Evolutionary conservation across 2,113 vertebrate genomes (phyloP).

Genomic region (Tinamus guttatus): DNA sequence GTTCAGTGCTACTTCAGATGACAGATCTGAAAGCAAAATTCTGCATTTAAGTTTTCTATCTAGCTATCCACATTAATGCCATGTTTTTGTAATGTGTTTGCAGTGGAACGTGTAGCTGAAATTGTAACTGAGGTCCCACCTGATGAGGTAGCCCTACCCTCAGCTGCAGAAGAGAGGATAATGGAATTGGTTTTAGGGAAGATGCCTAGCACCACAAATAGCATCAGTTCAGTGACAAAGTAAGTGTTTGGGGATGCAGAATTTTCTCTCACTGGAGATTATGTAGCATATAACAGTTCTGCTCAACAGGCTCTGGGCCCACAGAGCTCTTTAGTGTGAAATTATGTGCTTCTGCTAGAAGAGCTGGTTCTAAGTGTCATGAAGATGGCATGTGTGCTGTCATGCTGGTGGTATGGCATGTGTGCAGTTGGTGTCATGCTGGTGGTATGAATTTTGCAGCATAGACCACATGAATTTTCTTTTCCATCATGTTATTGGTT

Average conservation of each 20-base stretch:
- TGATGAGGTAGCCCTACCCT: constrained; percentile 66
- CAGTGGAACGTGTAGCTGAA: constrained; percentile 74
- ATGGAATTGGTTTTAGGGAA: constrained; percentile 82
- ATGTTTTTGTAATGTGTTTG: background rate
- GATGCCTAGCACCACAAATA: constrained; percentile 66
- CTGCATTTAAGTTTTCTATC: background rate
- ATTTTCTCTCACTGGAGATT: background rate
- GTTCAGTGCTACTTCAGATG: background rate
- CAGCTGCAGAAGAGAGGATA: constrained; percentile 77
- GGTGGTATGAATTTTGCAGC: background rate
- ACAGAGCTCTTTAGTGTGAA: background rate
- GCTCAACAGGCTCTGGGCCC: background rate
- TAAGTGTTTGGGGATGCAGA: constrained; percentile 58
- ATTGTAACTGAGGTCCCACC: constrained; percentile 71
- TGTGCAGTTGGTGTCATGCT: background rate
- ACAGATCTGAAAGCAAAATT: background rate
- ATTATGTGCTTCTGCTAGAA: background rate
- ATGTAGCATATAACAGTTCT: background rate
- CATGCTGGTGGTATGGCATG: background rate
- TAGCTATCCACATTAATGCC: background rate
- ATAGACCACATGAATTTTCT: background rate
- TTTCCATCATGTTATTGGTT: background rate
- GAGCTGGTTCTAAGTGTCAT: background rate
- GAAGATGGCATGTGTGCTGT: background rate
- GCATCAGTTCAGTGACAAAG: constrained; percentile 73